A percentile compares a stretch with the other conserved stretches of the same genome.
These are phyloP conservation scores for Loripinus fragilis DNA, from an alignment of 2,888 invertebrate genomes.

Conservation along the genomic window DNA sequence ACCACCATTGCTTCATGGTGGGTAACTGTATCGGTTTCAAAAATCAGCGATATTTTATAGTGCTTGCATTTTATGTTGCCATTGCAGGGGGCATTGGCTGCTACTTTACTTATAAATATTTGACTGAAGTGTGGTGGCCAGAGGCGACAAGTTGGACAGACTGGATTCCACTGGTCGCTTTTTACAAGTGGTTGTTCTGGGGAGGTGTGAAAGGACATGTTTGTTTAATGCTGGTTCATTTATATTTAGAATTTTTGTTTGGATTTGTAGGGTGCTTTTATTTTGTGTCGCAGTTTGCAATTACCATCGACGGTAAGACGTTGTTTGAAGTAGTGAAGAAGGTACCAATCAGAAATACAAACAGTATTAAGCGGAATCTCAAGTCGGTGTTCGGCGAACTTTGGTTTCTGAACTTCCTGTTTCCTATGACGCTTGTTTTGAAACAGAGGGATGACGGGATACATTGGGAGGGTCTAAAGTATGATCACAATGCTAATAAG, in stretches of 20 bases:
- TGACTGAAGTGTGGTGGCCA: conserved; percentile 58
- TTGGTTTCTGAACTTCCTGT: conserved; percentile 71
- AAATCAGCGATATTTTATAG: conserved; percentile 76
- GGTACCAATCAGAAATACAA: conserved; percentile 58
- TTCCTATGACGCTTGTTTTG: conserved; percentile 71
- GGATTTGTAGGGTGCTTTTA: conserved; percentile 62
- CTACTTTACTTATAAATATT: conserved; percentile 60
- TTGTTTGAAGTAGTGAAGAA: conserved; percentile 65
- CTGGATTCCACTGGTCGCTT: conserved; percentile 60
- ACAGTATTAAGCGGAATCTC: conserved; percentile 59
- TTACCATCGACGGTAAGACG: conserved; percentile 63
- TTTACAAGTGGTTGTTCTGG: conserved; percentile 51
- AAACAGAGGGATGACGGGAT: conserved; percentile 68
- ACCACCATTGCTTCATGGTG: conserved; percentile 79
- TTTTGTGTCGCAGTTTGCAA: conserved; percentile 55
- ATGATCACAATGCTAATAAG: conserved; percentile 56
- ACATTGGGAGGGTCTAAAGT: conserved; percentile 67
- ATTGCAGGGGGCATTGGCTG: conserved; percentile 59
- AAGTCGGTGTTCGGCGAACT: conserved; percentile 73
- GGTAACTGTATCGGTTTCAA: conserved; percentile 75
- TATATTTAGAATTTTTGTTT: conserved; percentile 56
- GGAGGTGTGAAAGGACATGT: conserved; percentile 46
- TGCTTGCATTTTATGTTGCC: conserved; percentile 67
- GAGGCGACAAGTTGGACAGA: conserved; percentile 52
- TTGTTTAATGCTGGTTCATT: conserved; percentile 63